These are phyloP conservation scores for Onychomys torridus DNA, from an alignment of 2,797 vertebrate species.

Conservation along the genomic window DNA sequence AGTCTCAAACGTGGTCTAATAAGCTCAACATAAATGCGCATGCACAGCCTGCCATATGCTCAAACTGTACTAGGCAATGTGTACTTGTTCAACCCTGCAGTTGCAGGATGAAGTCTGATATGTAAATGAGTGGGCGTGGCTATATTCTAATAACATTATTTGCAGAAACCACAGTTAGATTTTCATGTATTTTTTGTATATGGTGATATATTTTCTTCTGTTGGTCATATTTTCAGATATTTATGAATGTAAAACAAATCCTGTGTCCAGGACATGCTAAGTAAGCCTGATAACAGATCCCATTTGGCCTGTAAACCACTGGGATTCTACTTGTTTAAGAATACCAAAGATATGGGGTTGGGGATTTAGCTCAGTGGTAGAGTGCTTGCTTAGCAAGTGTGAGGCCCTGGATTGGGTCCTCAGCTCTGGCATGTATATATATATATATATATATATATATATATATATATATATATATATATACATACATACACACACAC, in stretches of 20 bases:
- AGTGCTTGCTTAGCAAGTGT: too few species aligned
- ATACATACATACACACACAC: too few species aligned
- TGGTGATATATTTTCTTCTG: not conserved
- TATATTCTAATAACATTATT: slow-evolving; percentile 34
- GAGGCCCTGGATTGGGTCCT: too few species aligned
- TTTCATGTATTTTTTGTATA: slow-evolving; percentile 8
- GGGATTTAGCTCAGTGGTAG: too few species aligned
- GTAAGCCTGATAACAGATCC: not conserved
- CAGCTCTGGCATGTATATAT: too few species aligned
- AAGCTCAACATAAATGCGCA: not conserved
- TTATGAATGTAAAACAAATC: slow-evolving; percentile 33
- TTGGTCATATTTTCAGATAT: slow-evolving; percentile 49
- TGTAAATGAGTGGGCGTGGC: not conserved
- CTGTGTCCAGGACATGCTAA: not conserved
- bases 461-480: too few species aligned
- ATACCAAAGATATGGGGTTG: not conserved
- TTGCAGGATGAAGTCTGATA: not conserved
- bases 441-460: too few species aligned
- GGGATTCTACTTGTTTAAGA: not conserved
- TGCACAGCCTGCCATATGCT: not conserved
- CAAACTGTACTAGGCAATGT: not conserved
- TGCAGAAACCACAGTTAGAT: slow-evolving; percentile 12
- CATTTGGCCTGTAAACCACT: not conserved
- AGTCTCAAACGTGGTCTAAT: not conserved
- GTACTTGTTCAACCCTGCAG: not conserved